Base-by-base conservation (phyloP, 2,888 invertebrate species). In the Sarcophaga rosellei region DNA sequence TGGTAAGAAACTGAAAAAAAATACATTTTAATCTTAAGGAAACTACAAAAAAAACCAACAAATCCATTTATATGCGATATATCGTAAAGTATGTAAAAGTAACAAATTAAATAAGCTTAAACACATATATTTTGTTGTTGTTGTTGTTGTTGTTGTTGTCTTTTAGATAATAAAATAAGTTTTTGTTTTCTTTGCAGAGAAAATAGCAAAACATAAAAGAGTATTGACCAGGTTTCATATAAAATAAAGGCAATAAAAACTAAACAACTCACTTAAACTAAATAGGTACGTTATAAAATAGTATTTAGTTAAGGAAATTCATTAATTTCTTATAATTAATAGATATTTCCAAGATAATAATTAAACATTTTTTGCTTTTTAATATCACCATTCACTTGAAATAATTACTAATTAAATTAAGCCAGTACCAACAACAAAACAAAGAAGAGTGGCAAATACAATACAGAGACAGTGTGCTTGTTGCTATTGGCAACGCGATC, bases 181-280 rank as follows among this genome's bases (percentile, higher is more conserved):
- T 65, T 72, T 81, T 73, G 17, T 35, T 35, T 35, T 35, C 35
- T 35, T 17, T 45, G 59, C n/a, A 44, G 21, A 21, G 65, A 35
- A 21, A 68, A 62, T 35, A 15, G 35, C 47, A 66, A 21, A 20
- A 21, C 17, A 53, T 62, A 20, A 21, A 73, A 69, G 70, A 6
- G 59, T 70, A 76, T 73, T 73, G 78, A 78, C 78, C 83, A 83
- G 66, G 66, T 83, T 83, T 78, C 59, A 47, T 23, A n/a, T 63
- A n/a, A 62, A 62, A 21, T 35, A 35, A 35, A 35, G 35, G 35
- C 35, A 35, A 15, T 53, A 53, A 17, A 15, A 53, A 53, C 15
- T 53, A 53, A 17, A 15, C 53, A 53, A 53, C 17, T 17, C 12
- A 53, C 12, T 53, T 17, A 53, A 53, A 53, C 12, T 53, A 53